phyloP scores from a whole-genome alignment of 2,888 invertebrate genomes.

The Apodemia duryi region DNA sequence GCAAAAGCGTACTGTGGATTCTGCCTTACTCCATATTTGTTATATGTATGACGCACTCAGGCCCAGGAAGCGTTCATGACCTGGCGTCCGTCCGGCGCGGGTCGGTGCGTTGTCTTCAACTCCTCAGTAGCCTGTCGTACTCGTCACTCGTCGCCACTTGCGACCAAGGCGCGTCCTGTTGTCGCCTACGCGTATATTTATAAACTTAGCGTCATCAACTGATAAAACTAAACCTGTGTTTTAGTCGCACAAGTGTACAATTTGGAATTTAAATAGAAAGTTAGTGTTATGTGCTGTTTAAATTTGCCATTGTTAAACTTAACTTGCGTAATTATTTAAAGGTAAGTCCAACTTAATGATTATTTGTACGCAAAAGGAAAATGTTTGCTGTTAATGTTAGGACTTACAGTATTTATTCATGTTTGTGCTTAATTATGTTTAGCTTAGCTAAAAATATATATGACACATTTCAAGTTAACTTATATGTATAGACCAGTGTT shows the following conservation, averaged over 20 bases:
- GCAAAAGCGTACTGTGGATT: slow-evolving; percentile 15
- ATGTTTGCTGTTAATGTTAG: slow-evolving; percentile 6
- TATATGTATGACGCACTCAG: slow-evolving; percentile 62
- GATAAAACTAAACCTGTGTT: slow-evolving; percentile 48
- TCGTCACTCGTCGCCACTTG: slow-evolving; percentile 44
- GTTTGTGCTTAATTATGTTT: background rate
- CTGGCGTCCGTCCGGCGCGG: slow-evolving; percentile 57
- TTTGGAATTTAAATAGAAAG: slow-evolving; percentile 11
- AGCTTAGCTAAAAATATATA: background rate
- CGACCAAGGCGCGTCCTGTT: slow-evolving; percentile 69
- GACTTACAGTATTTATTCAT: background rate
- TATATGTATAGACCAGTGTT: background rate
- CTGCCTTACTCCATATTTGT: slow-evolving; percentile 43
- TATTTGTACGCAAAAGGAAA: slow-evolving; percentile 8
- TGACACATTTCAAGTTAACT: background rate
- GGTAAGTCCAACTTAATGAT: background rate
- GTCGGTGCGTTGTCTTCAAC: slow-evolving; percentile 31
- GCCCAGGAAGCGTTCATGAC: slow-evolving; percentile 50
- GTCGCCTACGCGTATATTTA: slow-evolving; percentile 68
- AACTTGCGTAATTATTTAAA: slow-evolving; percentile 7
- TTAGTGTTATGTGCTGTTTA: background rate
- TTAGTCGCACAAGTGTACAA: slow-evolving; percentile 33
- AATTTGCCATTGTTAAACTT: background rate
- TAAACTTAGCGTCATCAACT: slow-evolving; percentile 65
- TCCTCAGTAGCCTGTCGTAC: slow-evolving; percentile 40